A percentile compares a stretch with the other conserved stretches of the same genome.
Evolutionary conservation across 2,888 invertebrate species (phyloP).

Genomic region (Drosophila monieri): DNA sequence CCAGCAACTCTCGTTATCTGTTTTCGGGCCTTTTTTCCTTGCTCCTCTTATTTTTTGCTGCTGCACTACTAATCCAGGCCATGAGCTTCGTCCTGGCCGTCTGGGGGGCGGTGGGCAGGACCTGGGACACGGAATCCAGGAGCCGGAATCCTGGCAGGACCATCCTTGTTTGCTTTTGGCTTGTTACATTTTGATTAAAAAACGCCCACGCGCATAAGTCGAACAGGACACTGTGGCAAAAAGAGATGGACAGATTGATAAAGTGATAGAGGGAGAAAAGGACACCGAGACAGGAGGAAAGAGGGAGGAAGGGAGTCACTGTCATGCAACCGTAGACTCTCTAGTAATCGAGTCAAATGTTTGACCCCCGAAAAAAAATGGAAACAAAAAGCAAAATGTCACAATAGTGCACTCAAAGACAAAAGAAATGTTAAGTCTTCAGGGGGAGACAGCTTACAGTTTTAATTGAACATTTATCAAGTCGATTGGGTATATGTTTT

Average conservation of each 20-base stretch:
- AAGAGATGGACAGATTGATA: conserved; percentile 31
- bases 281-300: conserved; percentile 10
- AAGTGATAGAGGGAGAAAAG: conserved; percentile 18
- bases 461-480: conserved; percentile 46
- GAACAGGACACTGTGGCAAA: conserved; percentile 39
- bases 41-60: conserved; percentile 57
- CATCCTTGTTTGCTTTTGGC: conserved; percentile 76
- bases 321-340: conserved; percentile 29
- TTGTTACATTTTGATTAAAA: conserved; percentile 79
- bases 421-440: conserved; percentile 37
- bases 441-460: conserved; percentile 35
- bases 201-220: conserved; percentile 77
- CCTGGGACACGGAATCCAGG: not conserved
- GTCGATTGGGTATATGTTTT: conserved; percentile 38
- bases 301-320: conserved; percentile 33
- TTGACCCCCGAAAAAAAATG: conserved; percentile 29
- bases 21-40: conserved; percentile 59
- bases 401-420: conserved; percentile 41
- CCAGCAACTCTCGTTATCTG: conserved; percentile 66
- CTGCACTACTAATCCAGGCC: conserved; percentile 77
- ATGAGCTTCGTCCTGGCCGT: conserved; percentile 47
- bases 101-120: not conserved
- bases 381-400: conserved; percentile 38
- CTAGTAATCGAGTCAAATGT: conserved; percentile 39
- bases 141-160: conserved; percentile 15